Evolutionary conservation across 2,113 vertebrate genomes (phyloP), one percentile per base, ranked within the genome.

Genomic region (Lipotes vexillifer): DNA sequence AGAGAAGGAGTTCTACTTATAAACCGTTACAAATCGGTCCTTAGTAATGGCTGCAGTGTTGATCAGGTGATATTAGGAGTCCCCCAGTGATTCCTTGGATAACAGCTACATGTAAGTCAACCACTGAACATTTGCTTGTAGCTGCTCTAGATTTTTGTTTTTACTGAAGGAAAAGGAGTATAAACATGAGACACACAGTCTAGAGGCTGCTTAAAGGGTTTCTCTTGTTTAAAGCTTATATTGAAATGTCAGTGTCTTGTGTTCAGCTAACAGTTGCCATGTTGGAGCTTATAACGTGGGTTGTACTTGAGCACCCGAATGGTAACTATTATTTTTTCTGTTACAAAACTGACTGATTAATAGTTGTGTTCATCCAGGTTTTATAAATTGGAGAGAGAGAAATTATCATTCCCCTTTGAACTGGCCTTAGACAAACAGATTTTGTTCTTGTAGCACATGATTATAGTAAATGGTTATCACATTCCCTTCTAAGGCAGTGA

Each of bases 1-100:
- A 96, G 97, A 97, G 92, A 98, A 93, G 95, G 97, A 98, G 95
- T 96, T 96, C 98, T 98, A 97, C 98, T 98, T 98, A 97, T 94
- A 98, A 98, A 98, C 97, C 29, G 41, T 98, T 98, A 98, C 98
- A 98, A 98, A 98, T 97, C 98, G 98, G 97, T 98, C 82, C 98
- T 98, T 8, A 3, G 96, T 98, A 97, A 98, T 97, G 97, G 97
- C 98, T 98, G 98, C 83, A 86, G 98, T 96, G 98, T 98, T 98
- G 98, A 98, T 98, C 98, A 98, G 98, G 98, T 88, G 84, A 97
- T 96, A 82, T 93, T 97, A 98, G 98, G 96, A 92, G 97, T 94
- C 95, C 98, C 97, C 98, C 90, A 93, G 98, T 98, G 98, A 96
- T 97, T 98, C 95, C 97, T 0, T 21, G 84, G 98, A 97, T 98